Evolutionary conservation across 2,888 invertebrate genomes (phyloP).

Genomic region (Ferdinandea cuprea): DNA sequence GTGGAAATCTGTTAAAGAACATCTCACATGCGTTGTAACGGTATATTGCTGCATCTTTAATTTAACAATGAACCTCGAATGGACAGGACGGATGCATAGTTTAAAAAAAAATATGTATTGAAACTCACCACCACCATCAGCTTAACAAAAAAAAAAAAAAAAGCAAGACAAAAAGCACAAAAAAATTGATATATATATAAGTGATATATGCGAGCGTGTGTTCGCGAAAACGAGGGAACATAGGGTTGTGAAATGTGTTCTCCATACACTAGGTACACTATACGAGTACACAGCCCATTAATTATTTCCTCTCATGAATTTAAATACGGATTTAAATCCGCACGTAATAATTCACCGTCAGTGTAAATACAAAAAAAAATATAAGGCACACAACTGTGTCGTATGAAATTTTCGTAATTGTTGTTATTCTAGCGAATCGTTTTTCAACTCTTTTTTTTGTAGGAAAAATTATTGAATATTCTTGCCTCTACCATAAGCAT

Average conservation of each 20-base stretch:
- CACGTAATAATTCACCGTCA: conserved; percentile 73
- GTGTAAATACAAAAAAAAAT: conserved; percentile 57
- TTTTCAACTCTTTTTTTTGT: too few species aligned
- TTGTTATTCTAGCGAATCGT: too few species aligned
- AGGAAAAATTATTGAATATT: too few species aligned
- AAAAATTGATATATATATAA: conserved; percentile 27
- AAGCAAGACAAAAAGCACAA: conserved; percentile 10
- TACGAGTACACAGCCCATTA: conserved; percentile 61
- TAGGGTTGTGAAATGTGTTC: conserved; percentile 60
- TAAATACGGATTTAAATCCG: conserved; percentile 73
- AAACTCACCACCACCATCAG: conserved; percentile 33
- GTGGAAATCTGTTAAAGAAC: not conserved
- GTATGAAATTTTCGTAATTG: too few species aligned
- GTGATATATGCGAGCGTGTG: conserved; percentile 32
- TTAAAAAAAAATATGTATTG: conserved; percentile 44
- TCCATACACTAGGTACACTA: conserved; percentile 10
- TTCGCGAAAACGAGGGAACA: conserved; percentile 23
- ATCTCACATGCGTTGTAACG: conserved; percentile 7
- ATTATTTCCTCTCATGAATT: conserved; percentile 74
- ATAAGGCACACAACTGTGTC: too few species aligned
- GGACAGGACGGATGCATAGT: conserved; percentile 55
- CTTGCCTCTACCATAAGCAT: too few species aligned
- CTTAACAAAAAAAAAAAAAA: conserved; percentile 12
- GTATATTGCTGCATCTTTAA: conserved; percentile 63
- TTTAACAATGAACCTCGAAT: conserved; percentile 65